These are phyloP conservation scores for Eristalis tenax DNA, from an alignment of 2,888 invertebrate genomes.

Conservation along the genomic window DNA sequence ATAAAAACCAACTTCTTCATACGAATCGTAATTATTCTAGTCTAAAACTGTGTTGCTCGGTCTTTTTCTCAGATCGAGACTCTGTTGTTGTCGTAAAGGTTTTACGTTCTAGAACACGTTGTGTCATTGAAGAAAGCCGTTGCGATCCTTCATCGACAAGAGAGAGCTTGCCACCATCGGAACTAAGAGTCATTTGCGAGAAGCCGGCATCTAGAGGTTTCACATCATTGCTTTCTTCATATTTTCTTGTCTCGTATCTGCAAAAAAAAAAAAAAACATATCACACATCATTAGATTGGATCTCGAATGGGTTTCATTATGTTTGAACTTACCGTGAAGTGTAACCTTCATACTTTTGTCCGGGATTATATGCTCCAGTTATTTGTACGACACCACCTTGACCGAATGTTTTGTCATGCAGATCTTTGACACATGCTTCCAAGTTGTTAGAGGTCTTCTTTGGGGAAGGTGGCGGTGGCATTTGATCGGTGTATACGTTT, in stretches of 20 bases:
- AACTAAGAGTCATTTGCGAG: slow-evolving; percentile 79
- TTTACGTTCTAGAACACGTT: slow-evolving; percentile 81
- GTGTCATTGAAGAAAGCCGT: slow-evolving; percentile 80
- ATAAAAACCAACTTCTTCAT: neutral
- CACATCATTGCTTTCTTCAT: slow-evolving; percentile 77
- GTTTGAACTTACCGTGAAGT: slow-evolving; percentile 84
- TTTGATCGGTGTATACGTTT: slow-evolving; percentile 38
- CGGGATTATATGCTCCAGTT: slow-evolving; percentile 77
- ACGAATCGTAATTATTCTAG: slow-evolving; percentile 76
- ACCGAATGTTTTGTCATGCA: slow-evolving; percentile 81
- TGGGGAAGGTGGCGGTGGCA: slow-evolving; percentile 58
- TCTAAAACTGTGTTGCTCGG: slow-evolving; percentile 81
- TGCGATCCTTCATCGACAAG: slow-evolving; percentile 80
- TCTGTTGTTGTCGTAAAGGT: slow-evolving; percentile 80
- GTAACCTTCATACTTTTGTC: slow-evolving; percentile 85
- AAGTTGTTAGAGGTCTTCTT: slow-evolving; percentile 75
- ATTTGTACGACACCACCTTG: slow-evolving; percentile 79
- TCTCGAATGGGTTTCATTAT: neutral
- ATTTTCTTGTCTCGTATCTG: slow-evolving; percentile 81
- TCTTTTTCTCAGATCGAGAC: slow-evolving; percentile 80
- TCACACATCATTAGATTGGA: neutral
- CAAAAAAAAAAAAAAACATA: neutral
- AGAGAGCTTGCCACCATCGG: slow-evolving; percentile 79
- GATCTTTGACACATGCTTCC: slow-evolving; percentile 81
- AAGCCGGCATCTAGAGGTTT: slow-evolving; percentile 79